phyloP scores from a whole-genome alignment of 2,888 invertebrate genomes.

The Onchidella celtica region DNA sequence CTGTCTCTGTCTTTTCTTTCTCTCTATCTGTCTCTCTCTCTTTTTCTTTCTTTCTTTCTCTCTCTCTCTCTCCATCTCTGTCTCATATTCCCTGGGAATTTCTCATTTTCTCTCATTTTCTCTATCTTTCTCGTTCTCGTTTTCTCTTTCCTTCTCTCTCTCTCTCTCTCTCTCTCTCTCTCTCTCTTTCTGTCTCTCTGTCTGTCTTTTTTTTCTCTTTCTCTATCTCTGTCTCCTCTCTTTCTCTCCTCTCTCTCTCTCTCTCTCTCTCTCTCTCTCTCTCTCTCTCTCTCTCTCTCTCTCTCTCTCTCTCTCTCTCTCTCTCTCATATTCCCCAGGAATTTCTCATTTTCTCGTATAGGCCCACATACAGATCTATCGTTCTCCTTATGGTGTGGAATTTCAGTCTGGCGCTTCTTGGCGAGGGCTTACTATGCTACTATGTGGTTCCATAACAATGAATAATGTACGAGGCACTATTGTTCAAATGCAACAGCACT shows the following conservation, averaged over 20 bases:
- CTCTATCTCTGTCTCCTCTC: background rate
- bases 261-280: background rate
- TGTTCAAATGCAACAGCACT: no score
- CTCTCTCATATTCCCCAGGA: background rate
- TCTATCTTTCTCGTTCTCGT: slow-evolving; percentile 8
- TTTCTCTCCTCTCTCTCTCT: background rate
- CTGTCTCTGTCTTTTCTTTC: background rate
- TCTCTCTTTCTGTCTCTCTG: background rate
- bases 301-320: slow-evolving; percentile 29
- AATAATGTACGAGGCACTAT: no score
- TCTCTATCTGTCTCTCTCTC: background rate
- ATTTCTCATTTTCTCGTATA: no score
- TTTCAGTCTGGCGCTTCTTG: no score
- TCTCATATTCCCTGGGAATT: background rate
- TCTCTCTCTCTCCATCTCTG: background rate
- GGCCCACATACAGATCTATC: no score
- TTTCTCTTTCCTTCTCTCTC: slow-evolving; percentile 16
- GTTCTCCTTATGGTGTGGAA: no score
- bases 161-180: slow-evolving; percentile 14
- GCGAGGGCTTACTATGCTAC: no score
- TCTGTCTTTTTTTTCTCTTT: no score
- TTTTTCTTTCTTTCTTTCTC: background rate
- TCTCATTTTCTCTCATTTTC: background rate
- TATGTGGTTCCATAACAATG: no score
- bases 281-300: slow-evolving; percentile 18